Percentiles rank a stretch among this genome's conserved stretches.
These are phyloP conservation scores for Aphis gossypii DNA, from an alignment of 1,140 invertebrate genomes.

Conservation along the genomic window DNA sequence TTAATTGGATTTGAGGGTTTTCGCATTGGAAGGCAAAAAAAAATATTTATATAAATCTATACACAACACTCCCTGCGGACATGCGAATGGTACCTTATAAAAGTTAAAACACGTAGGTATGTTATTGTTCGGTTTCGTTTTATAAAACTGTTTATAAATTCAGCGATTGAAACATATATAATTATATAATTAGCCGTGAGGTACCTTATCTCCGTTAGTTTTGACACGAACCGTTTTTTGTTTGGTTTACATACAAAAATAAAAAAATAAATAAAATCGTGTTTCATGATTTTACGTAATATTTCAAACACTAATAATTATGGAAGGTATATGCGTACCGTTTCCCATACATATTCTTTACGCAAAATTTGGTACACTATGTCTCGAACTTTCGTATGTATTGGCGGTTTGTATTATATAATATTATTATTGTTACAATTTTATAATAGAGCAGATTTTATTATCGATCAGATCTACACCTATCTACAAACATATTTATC, in stretches of 20 bases:
- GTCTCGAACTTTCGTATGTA: no score
- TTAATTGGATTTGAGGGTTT: background rate
- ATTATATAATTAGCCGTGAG: background rate
- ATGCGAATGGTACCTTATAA: background rate
- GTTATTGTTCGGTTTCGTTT: background rate
- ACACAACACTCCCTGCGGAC: background rate
- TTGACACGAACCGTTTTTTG: background rate
- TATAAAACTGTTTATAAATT: background rate
- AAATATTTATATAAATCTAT: background rate
- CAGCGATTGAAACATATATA: background rate
- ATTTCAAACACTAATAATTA: background rate
- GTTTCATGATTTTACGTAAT: background rate
- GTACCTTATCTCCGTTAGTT: background rate
- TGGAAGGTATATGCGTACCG: background rate
- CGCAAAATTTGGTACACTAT: no score
- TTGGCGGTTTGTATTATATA: no score
- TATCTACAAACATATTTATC: no score
- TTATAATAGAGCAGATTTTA: no score
- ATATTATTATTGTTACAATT: no score
- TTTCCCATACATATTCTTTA: no score
- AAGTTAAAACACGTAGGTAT: background rate
- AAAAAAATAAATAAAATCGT: background rate
- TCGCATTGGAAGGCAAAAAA: background rate
- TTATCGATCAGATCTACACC: no score
- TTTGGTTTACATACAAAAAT: background rate